Evolutionary conservation across 2,888 invertebrate genomes (phyloP).

Genomic region (Tenodera sinensis): DNA sequence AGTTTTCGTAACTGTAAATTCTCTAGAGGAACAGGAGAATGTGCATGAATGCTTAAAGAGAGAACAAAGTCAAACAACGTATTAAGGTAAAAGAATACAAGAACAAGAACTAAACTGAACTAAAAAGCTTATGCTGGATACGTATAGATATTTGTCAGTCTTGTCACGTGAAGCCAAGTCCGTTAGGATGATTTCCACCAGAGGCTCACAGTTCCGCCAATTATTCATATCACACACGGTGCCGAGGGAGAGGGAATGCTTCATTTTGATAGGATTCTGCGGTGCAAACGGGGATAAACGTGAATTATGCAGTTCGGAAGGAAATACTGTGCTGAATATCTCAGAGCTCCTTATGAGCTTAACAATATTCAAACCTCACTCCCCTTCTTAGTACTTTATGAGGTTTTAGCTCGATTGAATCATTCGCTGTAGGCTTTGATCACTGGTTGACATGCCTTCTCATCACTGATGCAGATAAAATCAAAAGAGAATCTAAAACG

Average conservation of each 20-base stretch:
- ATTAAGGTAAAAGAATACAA: no score
- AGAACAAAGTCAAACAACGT: no score
- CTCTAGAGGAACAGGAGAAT: no score
- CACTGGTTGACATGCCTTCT: not conserved
- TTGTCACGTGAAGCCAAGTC: not conserved
- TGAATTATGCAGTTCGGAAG: not conserved
- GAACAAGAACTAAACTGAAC: no score
- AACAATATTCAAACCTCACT: not conserved
- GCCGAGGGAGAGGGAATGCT: not conserved
- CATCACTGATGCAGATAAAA: not conserved
- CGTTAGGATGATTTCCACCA: not conserved
- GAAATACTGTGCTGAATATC: not conserved
- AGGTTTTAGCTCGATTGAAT: not conserved
- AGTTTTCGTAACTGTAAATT: no score
- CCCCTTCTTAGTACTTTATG: not conserved
- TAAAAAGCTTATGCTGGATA: no score
- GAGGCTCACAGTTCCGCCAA: not conserved
- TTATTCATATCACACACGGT: not conserved
- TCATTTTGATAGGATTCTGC: not conserved
- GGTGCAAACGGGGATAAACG: not conserved
- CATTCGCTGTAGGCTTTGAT: not conserved
- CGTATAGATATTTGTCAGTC: no score
- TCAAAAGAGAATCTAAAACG: not conserved
- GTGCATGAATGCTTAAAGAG: no score
- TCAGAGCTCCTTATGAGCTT: not conserved